Percentiles rank a stretch among this genome's conserved stretches.
phyloP scores from a whole-genome alignment of 1,140 invertebrate genomes.

The Oedothorax gibbosus region DNA sequence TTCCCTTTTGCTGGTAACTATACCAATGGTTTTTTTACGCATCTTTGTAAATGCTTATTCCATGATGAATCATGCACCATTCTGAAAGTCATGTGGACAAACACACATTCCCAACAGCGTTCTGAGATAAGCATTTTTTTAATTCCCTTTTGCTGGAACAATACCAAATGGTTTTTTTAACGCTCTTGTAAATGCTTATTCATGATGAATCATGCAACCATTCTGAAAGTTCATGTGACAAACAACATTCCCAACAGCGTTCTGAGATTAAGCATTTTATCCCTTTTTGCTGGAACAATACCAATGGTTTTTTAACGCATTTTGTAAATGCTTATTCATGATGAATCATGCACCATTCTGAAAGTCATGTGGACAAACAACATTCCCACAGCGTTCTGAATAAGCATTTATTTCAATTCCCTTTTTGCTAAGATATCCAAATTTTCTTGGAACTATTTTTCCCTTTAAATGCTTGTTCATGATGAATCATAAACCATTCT shows the following conservation, averaged over 20 bases:
- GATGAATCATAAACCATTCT: background rate
- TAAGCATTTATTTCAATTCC: background rate
- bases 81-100: background rate
- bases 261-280: background rate
- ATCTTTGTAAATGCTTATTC: background rate
- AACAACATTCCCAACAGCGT: background rate
- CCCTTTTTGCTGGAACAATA: background rate
- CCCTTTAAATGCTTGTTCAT: background rate
- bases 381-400: slow-evolving; percentile 5
- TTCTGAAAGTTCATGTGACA: background rate
- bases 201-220: slow-evolving; percentile 4
- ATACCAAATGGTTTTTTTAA: background rate
- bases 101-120: background rate
- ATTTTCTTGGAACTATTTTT: background rate
- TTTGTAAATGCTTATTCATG: background rate
- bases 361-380: background rate
- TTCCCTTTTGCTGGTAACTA: background rate
- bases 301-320: too few relatives aligned
- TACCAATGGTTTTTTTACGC: background rate
- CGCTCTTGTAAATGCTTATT: background rate
- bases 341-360: slow-evolving; percentile 12
- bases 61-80: slow-evolving; percentile 11
- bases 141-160: background rate
- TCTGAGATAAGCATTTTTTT: background rate
- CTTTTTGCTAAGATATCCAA: background rate